A percentile compares a stretch with the other conserved stretches of the same genome.
Conservation (phyloP, 1,140 invertebrate genomes). For the Oedothorax gibbosus region DNA sequence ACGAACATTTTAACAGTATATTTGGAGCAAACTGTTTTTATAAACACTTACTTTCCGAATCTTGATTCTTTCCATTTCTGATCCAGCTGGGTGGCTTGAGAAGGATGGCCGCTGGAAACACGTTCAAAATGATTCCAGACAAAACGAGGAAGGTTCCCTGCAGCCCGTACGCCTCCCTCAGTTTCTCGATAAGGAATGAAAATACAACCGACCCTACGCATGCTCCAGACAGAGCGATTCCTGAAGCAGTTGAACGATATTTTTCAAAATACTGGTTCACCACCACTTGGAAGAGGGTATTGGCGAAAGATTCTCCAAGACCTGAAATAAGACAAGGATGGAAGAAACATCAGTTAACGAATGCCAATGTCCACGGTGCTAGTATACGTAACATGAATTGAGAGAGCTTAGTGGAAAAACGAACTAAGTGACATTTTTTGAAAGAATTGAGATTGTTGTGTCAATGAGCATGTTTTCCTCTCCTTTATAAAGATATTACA, state of each 20-base stretch:
- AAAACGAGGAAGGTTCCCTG: constrained; percentile 60
- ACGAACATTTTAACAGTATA: background rate
- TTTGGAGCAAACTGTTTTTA: background rate
- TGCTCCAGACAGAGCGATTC: constrained; percentile 66
- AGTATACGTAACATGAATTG: too few relatives aligned
- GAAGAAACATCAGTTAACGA: too few relatives aligned
- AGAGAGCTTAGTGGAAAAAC: too few relatives aligned
- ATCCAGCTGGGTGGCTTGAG: constrained; percentile 44
- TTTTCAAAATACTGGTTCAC: constrained; percentile 66
- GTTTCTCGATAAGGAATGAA: constrained; percentile 65
- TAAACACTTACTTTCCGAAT: constrained; percentile 14
- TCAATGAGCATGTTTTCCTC: too few relatives aligned
- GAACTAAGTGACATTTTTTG: too few relatives aligned
- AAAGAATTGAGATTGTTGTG: too few relatives aligned
- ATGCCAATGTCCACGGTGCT: too few relatives aligned
- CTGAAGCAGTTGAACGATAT: constrained; percentile 66
- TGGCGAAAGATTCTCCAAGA: constrained; percentile 43
- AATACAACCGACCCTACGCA: constrained; percentile 66
- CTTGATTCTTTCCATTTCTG: constrained; percentile 9
- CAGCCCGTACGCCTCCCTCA: constrained; percentile 63
- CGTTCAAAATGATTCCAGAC: constrained; percentile 34
- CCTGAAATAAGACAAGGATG: constrained; percentile 1
- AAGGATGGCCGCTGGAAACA: constrained; percentile 35
- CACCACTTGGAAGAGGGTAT: constrained; percentile 59
- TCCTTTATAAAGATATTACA: too few relatives aligned